phyloP scores from a whole-genome alignment of 1,140 invertebrate species.

The Saccostrea glomerata region DNA sequence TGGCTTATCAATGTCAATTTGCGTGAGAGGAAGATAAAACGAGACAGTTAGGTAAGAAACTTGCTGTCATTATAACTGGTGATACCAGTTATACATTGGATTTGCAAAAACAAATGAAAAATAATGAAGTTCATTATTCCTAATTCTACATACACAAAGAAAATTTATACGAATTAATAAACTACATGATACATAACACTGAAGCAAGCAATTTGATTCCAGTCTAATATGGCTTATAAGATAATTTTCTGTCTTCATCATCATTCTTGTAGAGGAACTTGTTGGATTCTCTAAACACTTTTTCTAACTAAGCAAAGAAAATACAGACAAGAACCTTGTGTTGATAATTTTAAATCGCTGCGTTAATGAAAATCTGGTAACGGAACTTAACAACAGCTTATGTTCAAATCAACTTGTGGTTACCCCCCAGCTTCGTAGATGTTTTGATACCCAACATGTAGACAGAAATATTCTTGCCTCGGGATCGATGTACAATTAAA shows the following conservation, averaged over 20 bases:
- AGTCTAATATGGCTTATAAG: background rate
- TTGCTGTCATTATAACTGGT: background rate
- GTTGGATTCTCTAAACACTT: background rate
- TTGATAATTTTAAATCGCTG: background rate
- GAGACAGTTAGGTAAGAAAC: background rate
- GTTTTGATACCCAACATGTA: conserved; percentile 15
- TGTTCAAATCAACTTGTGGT: conserved; percentile 2
- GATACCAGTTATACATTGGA: background rate
- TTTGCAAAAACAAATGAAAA: background rate
- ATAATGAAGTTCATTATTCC: background rate
- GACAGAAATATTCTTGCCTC: conserved; percentile 33
- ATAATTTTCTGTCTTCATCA: background rate
- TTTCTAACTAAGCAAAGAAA: background rate
- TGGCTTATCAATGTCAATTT: background rate
- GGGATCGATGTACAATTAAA: conserved; percentile 38
- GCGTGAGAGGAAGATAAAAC: background rate
- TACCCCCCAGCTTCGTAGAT: conserved; percentile 4
- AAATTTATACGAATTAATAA: background rate
- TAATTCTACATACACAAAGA: background rate
- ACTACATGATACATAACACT: conserved; percentile 8
- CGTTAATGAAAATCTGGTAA: background rate
- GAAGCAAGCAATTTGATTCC: background rate
- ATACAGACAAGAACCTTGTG: background rate
- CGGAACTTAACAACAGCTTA: conserved; percentile 27
- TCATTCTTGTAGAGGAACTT: background rate